Base-by-base conservation (phyloP, 2,797 vertebrate genomes). In the Halcyon leucocephala region DNA sequence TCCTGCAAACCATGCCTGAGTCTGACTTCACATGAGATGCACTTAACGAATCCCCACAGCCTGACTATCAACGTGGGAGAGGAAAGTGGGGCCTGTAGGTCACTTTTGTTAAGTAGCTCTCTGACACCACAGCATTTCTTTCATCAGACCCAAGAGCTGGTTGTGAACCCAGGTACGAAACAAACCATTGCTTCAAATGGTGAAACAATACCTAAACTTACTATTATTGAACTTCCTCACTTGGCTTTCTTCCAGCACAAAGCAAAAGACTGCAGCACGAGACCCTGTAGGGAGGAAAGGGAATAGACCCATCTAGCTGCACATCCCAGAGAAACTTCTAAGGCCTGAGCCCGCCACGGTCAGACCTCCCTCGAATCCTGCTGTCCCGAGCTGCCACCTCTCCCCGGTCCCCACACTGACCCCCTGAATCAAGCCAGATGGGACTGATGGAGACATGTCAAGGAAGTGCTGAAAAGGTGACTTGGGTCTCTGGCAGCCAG, bases 401-500 rank as follows among this genome's bases (percentile, higher is more conserved):
- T 97, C 84, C 82, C 64, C 86, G 94, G 97, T 98, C 97, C 97
- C 97, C 89, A 77, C 0, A 22, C 84, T 98, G 98, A 98, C 98
- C 98, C 77, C 95, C 96, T 97, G 97, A 98, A 97, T 97, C 97
- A 98, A 98, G 98, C 98, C 98, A 98, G 98, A 98, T 98, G 97
- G 98, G 97, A 98, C 96, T 97, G 96, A 97, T 25, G 96, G 96
- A 98, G 97, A 97, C 96, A 98, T 91, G 96, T 98, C 98, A 98
- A 98, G 97, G 97, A 97, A 98, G 98, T 98, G 98, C 98, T 98
- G 98, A 98, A 98, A 98, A 98, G 98, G 98, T 98, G 98, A 98
- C 98, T 98, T 95, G 96, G 96, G 98, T 98, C 97, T 98, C 97
- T 97, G 97, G 98, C 98, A 98, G 98, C 97, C 85, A 97, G 98